Evolutionary conservation across 2,797 vertebrate genomes (phyloP).

Genomic region (Cossypha heuglini): DNA sequence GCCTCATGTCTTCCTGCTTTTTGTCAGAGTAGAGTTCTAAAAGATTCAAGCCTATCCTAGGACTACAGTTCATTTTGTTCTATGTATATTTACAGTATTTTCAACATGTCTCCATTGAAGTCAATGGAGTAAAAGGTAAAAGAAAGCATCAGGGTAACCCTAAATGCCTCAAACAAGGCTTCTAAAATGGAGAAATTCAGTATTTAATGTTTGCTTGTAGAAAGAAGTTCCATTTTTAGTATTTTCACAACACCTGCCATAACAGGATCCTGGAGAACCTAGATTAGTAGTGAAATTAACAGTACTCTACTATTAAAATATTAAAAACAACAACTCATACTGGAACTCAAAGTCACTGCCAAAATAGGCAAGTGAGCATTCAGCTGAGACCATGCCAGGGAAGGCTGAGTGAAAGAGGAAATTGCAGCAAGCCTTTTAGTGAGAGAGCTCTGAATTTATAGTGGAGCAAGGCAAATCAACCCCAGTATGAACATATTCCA

Average conservation of each 20-base stretch:
- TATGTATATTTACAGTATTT: not conserved
- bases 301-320: not conserved
- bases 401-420: not conserved
- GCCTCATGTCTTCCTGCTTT: not conserved
- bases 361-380: constrained; percentile 23
- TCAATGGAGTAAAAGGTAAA: not conserved
- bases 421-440: not conserved
- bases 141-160: not conserved
- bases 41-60: not conserved
- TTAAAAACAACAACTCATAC: not conserved
- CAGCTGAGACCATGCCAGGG: not conserved
- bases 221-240: not conserved
- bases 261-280: not conserved
- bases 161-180: not conserved
- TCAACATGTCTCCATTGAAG: not conserved
- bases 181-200: not conserved
- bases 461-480: not conserved
- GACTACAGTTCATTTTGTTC: not conserved
- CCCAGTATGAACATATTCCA: not conserved
- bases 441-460: not conserved
- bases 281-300: not conserved
- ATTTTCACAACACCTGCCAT: not conserved
- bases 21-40: not conserved
- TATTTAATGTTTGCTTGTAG: not conserved
- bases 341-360: not conserved